Base-by-base conservation (phyloP, 2,797 vertebrate species). In the Petrocephalus schoutedeni region DNA sequence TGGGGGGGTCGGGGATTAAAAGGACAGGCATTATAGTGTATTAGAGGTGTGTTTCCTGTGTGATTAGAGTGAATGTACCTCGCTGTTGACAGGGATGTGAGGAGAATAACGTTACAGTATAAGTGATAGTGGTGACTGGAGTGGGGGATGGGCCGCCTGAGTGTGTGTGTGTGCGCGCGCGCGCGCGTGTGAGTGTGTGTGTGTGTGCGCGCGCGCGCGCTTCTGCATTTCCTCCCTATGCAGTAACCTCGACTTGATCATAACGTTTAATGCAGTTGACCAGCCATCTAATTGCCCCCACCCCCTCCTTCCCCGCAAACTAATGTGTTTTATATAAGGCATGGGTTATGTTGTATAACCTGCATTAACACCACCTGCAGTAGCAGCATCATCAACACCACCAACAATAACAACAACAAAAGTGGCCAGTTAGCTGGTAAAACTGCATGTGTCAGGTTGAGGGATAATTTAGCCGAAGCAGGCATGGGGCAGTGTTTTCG, bases 151-250 rank as follows among this genome's bases (percentile, higher is more conserved):
- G 36, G 36, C 58, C n/a, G 28, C 3, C 2, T 83, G 77, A 23
- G 71, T n/a, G 36, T 32, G 67, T 36, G 67, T 74, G 64, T 14
- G 67, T 6, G 14, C 91, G 90, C 77, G 6, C 21, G 64, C 2
- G 16, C 49, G 74, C 49, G 67, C 6, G 67, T 36, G 64, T 16
- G 64, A 2, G 74, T 67, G 23, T 67, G 9, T 67, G 9, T 9
- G 16, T 21, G 61, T 41, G 86, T 90, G 90, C 90, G 91, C 91
- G 91, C 87, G 92, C 91, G 90, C 80, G 21, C 56, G 83, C 21
- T 21, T 56, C 4, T 86, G 88, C 74, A 58, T 90, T 90, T 21
- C 91, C 89, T 88, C 77, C 83, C 67, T 85, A 87, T 84, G 82
- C 82, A 84, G 82, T 84, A 54, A 84, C 1, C 49, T 54, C 23